Evolutionary conservation across 2,888 invertebrate species (phyloP).

Genomic region (Oxyteleia sp.): DNA sequence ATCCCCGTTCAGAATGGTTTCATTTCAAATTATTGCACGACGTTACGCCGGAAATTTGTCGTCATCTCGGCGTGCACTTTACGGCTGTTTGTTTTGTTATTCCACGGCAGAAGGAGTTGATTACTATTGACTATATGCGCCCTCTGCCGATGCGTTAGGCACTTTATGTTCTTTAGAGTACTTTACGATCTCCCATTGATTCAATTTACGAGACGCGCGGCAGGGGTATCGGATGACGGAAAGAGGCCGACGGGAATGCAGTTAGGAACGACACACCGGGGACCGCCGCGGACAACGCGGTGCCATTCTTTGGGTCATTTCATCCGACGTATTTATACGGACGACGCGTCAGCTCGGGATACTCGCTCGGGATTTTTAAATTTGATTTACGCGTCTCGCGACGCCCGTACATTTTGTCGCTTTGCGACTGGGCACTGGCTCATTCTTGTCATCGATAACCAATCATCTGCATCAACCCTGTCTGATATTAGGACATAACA

Average conservation of each 20-base stretch:
- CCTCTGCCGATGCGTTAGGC: slow-evolving; percentile 41
- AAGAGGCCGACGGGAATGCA: slow-evolving; percentile 74
- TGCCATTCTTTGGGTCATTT: slow-evolving; percentile 82
- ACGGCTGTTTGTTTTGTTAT: slow-evolving; percentile 12
- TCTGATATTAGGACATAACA: slow-evolving; percentile 8
- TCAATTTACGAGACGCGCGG: slow-evolving; percentile 79
- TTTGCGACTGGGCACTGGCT: slow-evolving; percentile 51
- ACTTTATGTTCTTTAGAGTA: slow-evolving; percentile 65
- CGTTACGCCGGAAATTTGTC: slow-evolving; percentile 9
- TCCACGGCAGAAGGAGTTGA: slow-evolving; percentile 14
- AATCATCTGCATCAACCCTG: slow-evolving; percentile 57
- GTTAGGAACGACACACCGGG: slow-evolving; percentile 83
- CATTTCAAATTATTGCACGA: slow-evolving; percentile 11
- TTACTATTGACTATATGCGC: slow-evolving; percentile 40
- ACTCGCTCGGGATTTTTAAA: slow-evolving; percentile 83
- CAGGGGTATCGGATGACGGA: slow-evolving; percentile 71
- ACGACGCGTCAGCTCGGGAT: slow-evolving; percentile 76
- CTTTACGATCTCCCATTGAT: slow-evolving; percentile 80
- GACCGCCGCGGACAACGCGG: slow-evolving; percentile 75
- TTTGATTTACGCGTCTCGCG: slow-evolving; percentile 86
- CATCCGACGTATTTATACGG: slow-evolving; percentile 82
- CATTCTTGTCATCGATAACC: slow-evolving; percentile 73
- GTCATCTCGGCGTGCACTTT: slow-evolving; percentile 1
- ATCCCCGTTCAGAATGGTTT: neutral
- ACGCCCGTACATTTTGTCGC: slow-evolving; percentile 82